Conservation (phyloP, 2,113 vertebrate species). For the Conger conger region DNA sequence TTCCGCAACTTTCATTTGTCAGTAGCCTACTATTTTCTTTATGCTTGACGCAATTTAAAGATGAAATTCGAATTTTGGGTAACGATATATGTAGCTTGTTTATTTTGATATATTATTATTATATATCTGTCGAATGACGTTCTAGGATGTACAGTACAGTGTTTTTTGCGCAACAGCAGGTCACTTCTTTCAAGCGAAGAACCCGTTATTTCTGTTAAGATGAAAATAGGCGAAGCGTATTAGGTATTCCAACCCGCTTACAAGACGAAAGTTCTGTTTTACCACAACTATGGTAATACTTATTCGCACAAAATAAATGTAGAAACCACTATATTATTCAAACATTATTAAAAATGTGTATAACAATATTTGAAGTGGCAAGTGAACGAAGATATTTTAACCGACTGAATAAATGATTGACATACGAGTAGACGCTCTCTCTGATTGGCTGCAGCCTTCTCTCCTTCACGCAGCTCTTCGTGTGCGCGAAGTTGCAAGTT, state of each 20-base stretch:
- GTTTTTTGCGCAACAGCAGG: not conserved
- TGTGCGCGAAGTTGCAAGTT: conserved; percentile 37
- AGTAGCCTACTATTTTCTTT: too few species aligned
- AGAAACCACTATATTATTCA: not conserved
- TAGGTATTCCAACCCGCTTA: not conserved
- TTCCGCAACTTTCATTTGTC: too few species aligned
- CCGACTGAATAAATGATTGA: conserved; percentile 60
- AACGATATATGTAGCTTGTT: too few species aligned
- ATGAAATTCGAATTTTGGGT: too few species aligned
- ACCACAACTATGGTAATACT: not conserved
- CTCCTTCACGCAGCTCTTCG: conserved; percentile 46
- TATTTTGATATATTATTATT: too few species aligned
- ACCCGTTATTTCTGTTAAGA: not conserved
- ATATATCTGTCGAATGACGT: too few species aligned
- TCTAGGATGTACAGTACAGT: not conserved
- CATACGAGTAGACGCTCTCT: conserved; percentile 55
- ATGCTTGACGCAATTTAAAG: too few species aligned
- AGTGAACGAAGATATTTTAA: not conserved
- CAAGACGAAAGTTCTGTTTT: not conserved
- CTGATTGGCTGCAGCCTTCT: conserved; percentile 67
- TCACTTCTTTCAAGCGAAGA: not conserved
- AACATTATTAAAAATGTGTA: not conserved
- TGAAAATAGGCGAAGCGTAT: not conserved
- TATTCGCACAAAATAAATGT: not conserved
- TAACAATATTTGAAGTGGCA: not conserved